Evolutionary conservation across 2,797 vertebrate species (phyloP).

Genomic region (Squalus acanthias): DNA sequence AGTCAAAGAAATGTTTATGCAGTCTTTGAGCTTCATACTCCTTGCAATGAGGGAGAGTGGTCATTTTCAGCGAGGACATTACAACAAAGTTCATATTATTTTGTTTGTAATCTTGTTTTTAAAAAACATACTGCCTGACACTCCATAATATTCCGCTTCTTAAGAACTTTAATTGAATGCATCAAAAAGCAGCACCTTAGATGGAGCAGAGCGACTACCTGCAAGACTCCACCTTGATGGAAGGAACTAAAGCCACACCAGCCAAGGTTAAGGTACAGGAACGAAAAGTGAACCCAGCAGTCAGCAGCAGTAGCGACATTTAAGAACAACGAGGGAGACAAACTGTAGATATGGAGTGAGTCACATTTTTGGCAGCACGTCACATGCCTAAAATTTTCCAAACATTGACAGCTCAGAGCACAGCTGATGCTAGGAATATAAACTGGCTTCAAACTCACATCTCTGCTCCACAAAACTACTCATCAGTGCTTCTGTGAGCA

Average conservation of each 20-base stretch:
- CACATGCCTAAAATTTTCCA: background rate
- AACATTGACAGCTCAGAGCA: background rate
- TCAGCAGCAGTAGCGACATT: background rate
- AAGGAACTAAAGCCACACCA: background rate
- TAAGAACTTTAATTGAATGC: background rate
- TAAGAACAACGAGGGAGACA: background rate
- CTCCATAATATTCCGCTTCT: background rate
- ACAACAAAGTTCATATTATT: background rate
- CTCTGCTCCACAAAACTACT: background rate
- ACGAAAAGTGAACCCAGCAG: background rate
- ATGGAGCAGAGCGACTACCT: background rate
- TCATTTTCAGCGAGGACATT: background rate
- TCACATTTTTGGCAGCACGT: background rate
- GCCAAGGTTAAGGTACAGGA: background rate
- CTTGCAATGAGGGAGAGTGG: background rate
- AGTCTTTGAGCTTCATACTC: background rate
- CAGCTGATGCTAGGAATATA: background rate
- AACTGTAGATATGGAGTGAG: background rate
- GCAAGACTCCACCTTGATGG: background rate
- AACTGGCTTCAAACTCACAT: constrained; percentile 5
- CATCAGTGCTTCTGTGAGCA: background rate
- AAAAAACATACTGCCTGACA: background rate
- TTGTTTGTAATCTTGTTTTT: background rate
- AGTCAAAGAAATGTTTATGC: background rate
- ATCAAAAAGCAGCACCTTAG: background rate